A percentile compares a stretch with the other conserved stretches of the same genome.
Conservation (phyloP, 2,797 vertebrate species). For the Trichosurus vulpecula region DNA sequence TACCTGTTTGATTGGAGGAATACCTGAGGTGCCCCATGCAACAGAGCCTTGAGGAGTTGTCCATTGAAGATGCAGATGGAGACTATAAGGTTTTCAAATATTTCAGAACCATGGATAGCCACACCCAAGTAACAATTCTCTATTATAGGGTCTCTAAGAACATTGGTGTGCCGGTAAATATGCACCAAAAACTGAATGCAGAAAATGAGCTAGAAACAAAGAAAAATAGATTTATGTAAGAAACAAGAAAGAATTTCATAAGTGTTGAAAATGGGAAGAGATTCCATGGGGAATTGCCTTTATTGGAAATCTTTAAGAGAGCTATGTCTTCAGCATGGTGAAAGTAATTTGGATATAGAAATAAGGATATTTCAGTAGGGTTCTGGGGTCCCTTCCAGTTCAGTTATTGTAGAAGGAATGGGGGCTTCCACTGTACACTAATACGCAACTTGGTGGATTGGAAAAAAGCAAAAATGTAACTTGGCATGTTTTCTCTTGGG, state of each 20-base stretch:
- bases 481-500: background rate
- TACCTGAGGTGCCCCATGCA: background rate
- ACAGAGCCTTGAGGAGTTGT: background rate
- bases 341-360: background rate
- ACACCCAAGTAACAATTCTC: background rate
- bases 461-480: background rate
- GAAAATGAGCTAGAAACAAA: background rate
- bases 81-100: background rate
- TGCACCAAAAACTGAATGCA: background rate
- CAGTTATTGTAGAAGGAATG: background rate
- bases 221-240: background rate
- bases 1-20: background rate
- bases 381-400: background rate
- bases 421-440: background rate
- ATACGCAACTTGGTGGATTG: background rate
- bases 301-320: background rate
- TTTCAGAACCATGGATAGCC: background rate
- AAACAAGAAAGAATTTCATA: background rate
- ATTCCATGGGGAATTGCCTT: background rate
- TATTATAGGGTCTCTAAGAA: background rate
- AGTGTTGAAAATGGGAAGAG: background rate
- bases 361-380: background rate
- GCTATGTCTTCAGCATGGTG: background rate
- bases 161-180: background rate
- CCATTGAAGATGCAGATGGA: background rate